Evolutionary conservation across 2,888 invertebrate species (phyloP).

Genomic region (Euzophera pinguis): DNA sequence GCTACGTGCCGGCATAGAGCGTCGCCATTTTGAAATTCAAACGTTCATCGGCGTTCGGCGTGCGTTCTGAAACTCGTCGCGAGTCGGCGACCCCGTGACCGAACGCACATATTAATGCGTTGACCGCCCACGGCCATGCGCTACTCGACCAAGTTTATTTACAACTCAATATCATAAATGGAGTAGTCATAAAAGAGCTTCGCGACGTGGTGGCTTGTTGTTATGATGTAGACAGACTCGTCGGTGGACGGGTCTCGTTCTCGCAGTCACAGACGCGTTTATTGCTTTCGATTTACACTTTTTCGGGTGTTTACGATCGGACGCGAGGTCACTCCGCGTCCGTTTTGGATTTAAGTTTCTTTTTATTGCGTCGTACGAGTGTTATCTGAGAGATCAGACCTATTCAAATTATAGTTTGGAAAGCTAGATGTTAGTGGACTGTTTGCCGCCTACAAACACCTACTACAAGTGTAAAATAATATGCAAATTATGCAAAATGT

Average conservation of each 20-base stretch:
- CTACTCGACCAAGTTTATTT: slow-evolving; percentile 52
- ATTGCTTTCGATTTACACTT: slow-evolving; percentile 69
- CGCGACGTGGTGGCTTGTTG: slow-evolving; percentile 29
- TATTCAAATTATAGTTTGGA: slow-evolving; percentile 25
- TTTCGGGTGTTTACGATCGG: slow-evolving; percentile 67
- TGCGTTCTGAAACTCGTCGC: slow-evolving; percentile 41
- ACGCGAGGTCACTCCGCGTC: slow-evolving; percentile 64
- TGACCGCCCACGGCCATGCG: slow-evolving; percentile 70
- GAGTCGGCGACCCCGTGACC: slow-evolving; percentile 67
- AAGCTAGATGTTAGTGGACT: slow-evolving; percentile 17
- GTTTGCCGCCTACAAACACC: slow-evolving; percentile 8
- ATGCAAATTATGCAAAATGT: background rate
- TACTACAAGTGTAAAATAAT: background rate
- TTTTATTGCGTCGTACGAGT: slow-evolving; percentile 42
- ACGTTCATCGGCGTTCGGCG: slow-evolving; percentile 31
- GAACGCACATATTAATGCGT: slow-evolving; percentile 70
- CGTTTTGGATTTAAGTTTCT: slow-evolving; percentile 56
- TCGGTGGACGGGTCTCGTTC: slow-evolving; percentile 30
- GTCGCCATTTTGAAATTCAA: slow-evolving; percentile 53
- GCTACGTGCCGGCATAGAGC: slow-evolving; percentile 39
- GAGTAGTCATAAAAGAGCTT: slow-evolving; percentile 32
- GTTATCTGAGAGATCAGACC: slow-evolving; percentile 31
- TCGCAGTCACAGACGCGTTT: slow-evolving; percentile 60
- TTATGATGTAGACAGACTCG: slow-evolving; percentile 44
- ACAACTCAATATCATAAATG: slow-evolving; percentile 37